phyloP scores from a whole-genome alignment of 2,888 invertebrate genomes.

The Chloroclystis v-ata region DNA sequence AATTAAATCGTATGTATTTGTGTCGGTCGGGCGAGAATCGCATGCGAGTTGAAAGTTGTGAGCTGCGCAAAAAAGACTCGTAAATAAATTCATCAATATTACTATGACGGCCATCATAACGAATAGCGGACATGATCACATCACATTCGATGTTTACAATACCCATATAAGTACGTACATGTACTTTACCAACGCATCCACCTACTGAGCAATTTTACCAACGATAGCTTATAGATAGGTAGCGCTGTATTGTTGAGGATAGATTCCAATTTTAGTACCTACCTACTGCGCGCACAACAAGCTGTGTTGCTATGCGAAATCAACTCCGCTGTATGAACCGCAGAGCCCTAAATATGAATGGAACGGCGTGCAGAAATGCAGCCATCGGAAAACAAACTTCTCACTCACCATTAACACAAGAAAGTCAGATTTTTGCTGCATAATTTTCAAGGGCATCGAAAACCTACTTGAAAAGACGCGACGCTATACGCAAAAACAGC shows the following conservation, averaged over 20 bases:
- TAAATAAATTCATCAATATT: constrained; percentile 30
- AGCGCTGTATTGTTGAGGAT: constrained; percentile 2
- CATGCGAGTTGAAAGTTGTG: constrained; percentile 37
- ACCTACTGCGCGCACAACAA: constrained; percentile 39
- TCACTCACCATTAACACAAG: constrained; percentile 46
- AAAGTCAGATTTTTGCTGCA: constrained; percentile 72
- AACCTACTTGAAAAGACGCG: constrained; percentile 35
- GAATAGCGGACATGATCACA: constrained; percentile 37
- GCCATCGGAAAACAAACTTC: constrained; percentile 38
- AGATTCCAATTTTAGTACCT: constrained; percentile 67
- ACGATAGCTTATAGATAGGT: constrained; percentile 14
- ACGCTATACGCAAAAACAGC: constrained; percentile 27
- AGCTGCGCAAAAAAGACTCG: constrained; percentile 27
- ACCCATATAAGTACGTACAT: constrained; percentile 18
- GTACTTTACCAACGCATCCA: constrained; percentile 3
- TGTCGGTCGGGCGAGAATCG: constrained; percentile 32
- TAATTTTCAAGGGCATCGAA: constrained; percentile 76
- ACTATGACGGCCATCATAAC: constrained; percentile 41
- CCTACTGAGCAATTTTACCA: constrained; percentile 60
- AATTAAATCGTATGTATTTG: constrained; percentile 33
- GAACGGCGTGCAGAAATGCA: constrained; percentile 37
- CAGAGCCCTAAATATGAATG: constrained; percentile 44
- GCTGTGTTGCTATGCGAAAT: constrained; percentile 59
- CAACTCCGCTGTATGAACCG: constrained; percentile 32
- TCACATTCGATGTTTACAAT: constrained; percentile 45